Evolutionary conservation across 1,140 invertebrate genomes (phyloP), one percentile per base, ranked within the genome.

Genomic region (Brachionus koreanus): DNA sequence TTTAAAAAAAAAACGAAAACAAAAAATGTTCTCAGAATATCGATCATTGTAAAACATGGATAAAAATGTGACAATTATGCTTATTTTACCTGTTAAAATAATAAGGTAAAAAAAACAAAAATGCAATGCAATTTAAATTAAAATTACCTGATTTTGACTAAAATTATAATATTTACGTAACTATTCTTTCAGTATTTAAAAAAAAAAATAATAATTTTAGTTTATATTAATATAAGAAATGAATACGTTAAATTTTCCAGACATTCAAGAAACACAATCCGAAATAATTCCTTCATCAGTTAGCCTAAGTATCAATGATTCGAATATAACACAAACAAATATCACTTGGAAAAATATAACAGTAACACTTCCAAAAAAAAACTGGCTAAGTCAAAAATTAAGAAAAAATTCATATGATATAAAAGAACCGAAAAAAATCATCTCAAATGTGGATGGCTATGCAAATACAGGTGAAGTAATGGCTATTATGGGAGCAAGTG

Each of bases 381-480:
- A 23, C 4, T 7, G n/a, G 3, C 5, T 69, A 0, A 3, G 37
- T 39, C 16, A n/a, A 37, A 69, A 69, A 69, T 69, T 69, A 16
- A 13, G 10, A 69, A 19, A 39, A 10, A 39, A 69, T 16, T 19
- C 16, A 9, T 69, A 69, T 42, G 13, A 69, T 42, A 2, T 69
- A 19, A 23, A 42, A 69, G 65, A 74, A 43, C 5, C 75, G 6
- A 77, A 42, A 61, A 7, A 61, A 23, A 35, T 77, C 1, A 16
- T 77, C n/a, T 33, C 35, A 6, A 16, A 42, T 42, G 94, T 95
- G 2, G 93, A 90, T 84, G 95, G 96, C 7, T 91, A 93, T 1
- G 95, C 94, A 0, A 92, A 93, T 87, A 93, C 95, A 4, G 95
- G 95, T 3, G 94, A 96, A 86, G 87, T 97, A 19, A 86, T 97